Base-by-base conservation (phyloP, 2,113 vertebrate genomes). In the Lepisosteus oculatus region DNA sequence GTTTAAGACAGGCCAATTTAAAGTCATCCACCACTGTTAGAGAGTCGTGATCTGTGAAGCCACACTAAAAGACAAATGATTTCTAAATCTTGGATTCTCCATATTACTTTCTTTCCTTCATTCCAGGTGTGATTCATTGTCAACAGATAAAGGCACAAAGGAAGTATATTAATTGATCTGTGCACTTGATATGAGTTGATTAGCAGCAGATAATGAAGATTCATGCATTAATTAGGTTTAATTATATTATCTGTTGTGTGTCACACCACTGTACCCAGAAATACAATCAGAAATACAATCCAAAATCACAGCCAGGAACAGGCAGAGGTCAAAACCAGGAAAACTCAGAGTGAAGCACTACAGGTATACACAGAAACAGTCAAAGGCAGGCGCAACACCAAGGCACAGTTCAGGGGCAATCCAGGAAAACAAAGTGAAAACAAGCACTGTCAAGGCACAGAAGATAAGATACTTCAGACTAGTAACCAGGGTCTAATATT, bases 141-240 rank as follows among this genome's bases (percentile, higher is more conserved):
- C 68, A 45, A 42, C 51, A 69, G 61, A 43, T 8, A 64, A 45
- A 67, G 61, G 62, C n/a, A 13, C 57, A 54, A 54, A 64, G 47
- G 66, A 72, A 47, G 56, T 61, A 76, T 44, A 65, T 67, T 43
- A 74, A 78, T 43, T 69, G 15, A 59, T 56, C 74, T 70, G 73
- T 68, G 72, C 72, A 62, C 43, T 78, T 59, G 72, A 67, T 72
- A 72, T 74, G 68, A 61, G 68, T 70, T 71, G 77, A 71, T 64
- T 68, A n/a, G 17, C 62, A 55, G 55, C 54, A 62, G 54, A 69
- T 62, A 45, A 73, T 72, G 66, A 70, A 65, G 63, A 51, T 44
- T 66, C 68, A 69, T 59, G 69, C 63, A 69, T 11, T 43, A 45
- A 72, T 2, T 55, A 47, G 17, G 44, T 17, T 7, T 68, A 72